Base-by-base conservation (phyloP, 1,140 invertebrate genomes). In the Drosophila yakuba region DNA sequence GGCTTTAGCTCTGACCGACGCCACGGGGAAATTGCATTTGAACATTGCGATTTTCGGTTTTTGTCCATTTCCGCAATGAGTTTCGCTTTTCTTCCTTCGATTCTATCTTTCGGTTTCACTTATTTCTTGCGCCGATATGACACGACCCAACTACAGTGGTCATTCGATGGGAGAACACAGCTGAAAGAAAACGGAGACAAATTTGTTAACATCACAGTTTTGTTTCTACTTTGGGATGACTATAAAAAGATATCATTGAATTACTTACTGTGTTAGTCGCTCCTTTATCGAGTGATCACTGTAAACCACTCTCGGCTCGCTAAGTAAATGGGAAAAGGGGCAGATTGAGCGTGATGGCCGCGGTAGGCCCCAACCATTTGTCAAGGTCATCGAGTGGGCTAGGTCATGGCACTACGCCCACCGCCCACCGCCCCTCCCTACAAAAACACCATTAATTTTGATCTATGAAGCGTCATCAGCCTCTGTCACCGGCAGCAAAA, bases 401-500 rank as follows among this genome's bases (percentile, higher is more conserved):
- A 67, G 80, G 80, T 83, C 81, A 72, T 61, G 77, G 36, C 71
- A 62, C 59, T 52, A 20, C 32, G n/a, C 25, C 20, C 52, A 25
- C 50, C 5, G n/a, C 25, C 20, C 52, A 25, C 38, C 5, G 12
- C 11, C 47, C 58, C 36, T 36, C 41, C 41, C n/a, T 10, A 43
- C 17, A 75, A 83, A 71, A 80, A 82, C 73, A 43, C 69, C 75
- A 86, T 86, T 86, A 88, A 88, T 78, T 76, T 76, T 82, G 71
- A 68, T 73, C 50, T 58, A 60, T 41, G 63, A 55, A 74, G 74
- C 74, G 63, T 77, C 74, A 75, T 43, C 50, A 43, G 38, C 32
- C 47, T 51, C 48, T 51, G 48, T 51, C 28, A 51, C 10, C 48
- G 28, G n/a, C 48, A 51, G 48, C 10, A 6, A 28, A 14, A 39